A percentile compares a stretch with the other conserved stretches of the same genome.
Evolutionary conservation across 2,113 vertebrate species (phyloP).

Genomic region (Notarius lentiginosus): DNA sequence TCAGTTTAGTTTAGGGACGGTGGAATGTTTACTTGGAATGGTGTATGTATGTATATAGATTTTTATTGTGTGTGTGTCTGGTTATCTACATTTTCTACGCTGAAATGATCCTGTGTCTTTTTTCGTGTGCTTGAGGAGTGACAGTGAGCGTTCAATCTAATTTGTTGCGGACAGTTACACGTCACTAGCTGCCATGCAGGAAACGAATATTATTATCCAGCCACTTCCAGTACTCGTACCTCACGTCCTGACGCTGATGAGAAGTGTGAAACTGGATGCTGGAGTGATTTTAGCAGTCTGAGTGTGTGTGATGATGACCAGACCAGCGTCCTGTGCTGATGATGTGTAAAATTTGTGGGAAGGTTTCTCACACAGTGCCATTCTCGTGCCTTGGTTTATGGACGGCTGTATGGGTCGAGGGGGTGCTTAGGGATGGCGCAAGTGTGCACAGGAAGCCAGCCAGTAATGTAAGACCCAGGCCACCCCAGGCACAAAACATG

Average conservation of each 20-base stretch:
- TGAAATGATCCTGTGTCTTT: conserved; percentile 7
- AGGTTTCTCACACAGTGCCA: conserved; percentile 81
- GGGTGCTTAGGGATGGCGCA: conserved; percentile 86
- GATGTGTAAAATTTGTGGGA: background rate
- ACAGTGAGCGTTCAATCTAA: background rate
- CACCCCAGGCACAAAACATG: conserved; percentile 97
- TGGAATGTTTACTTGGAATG: conserved; percentile 21
- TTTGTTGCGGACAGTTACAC: background rate
- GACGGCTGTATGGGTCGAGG: conserved; percentile 72
- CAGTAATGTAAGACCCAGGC: conserved; percentile 88
- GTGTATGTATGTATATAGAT: background rate
- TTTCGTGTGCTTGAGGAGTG: conserved; percentile 8
- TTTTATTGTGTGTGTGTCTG: conserved; percentile 9
- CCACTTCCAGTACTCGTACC: background rate
- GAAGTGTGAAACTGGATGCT: conserved; percentile 26
- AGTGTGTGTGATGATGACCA: conserved; percentile 1
- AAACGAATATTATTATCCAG: conserved; percentile 1
- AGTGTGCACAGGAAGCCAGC: conserved; percentile 92
- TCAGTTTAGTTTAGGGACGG: conserved; percentile 14
- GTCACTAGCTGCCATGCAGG: conserved; percentile 27
- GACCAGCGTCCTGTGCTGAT: background rate
- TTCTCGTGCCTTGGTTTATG: conserved; percentile 93
- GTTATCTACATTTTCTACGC: conserved; percentile 13
- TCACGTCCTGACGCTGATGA: conserved; percentile 1
- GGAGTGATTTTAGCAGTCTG: conserved; percentile 29